Base-by-base conservation (phyloP, 92 coral and sea anemone species). In the Porites divaricata region DNA sequence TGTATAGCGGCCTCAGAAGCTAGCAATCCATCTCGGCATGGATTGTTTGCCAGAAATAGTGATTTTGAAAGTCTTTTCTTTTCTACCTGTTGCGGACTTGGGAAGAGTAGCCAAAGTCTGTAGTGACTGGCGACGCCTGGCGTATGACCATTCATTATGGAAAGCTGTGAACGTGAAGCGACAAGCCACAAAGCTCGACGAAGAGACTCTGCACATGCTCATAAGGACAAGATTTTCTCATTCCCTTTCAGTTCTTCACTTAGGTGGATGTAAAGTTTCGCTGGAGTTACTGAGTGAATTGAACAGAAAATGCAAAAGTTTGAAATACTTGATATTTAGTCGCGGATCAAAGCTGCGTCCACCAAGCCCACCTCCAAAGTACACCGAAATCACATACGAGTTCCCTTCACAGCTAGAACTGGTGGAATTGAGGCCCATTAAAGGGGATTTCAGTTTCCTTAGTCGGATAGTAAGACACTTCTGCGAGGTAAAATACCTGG, bases 111-210 rank as follows among this genome's bases (percentile, higher is more conserved):
- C 98, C 15, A 91, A 87, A 76, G 99, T 97, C 6, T 97, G 99
- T 83, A 88, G 87, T 57, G 89, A 92, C 49, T 97, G 99, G 99
- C 90, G 94, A 56, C 85, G 99, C 56, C 93, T 97, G 9, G 92
- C 99, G 41, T 95, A 97, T 86, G 99, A 97, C 73, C 97, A 94
- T 72, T 91, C 93, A 50, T 77, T 97, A 66, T 97, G 99, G 99
- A 95, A 91, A 81, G 88, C 94, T 52, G 98, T 97, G 54, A 97
- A 95, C 65, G 72, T 97, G 53, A 93, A 95, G 75, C 78, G 93
- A 70, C 90, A 93, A 87, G 95, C 98, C 1, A 86, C 90, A 16
- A 88, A 75, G 63, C 65, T 97, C 86, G 95, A 88, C 77, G 99
- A 97, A 58, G 98, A 97, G 2, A 89, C 93, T 17, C 90, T 97